Base-by-base conservation (phyloP, 2,797 vertebrate species). In the Nannoperca obscura region DNA sequence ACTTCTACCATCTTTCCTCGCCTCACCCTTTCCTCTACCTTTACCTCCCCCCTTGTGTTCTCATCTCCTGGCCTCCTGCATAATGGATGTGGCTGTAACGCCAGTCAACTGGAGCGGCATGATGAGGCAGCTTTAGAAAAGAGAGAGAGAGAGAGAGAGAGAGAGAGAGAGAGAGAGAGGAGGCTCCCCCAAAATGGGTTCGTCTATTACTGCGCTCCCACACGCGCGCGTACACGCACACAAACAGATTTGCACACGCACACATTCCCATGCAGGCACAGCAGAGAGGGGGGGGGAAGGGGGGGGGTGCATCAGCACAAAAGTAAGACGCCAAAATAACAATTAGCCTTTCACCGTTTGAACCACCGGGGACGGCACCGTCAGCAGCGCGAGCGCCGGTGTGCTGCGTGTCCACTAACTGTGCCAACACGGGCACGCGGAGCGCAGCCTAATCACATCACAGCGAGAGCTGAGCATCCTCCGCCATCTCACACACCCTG, bases 31-130 rank as follows among this genome's bases (percentile, higher is more conserved):
- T 6, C 30, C 66, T 72, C 59, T 30, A 8, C 40, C 15, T 13
- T 36, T 36, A 9, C 36, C 36, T 1, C 24, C 20, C 27, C 46
- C n/a, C 72, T 46, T 54, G 46, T 65, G n/a, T 66, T 86, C 85
- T 90, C 88, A 91, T 92, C 85, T 86, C 78, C 47, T 54, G 1
- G 54, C 80, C 80, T 85, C 80, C 84, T 92, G 82, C 72, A 91
- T 87, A 85, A 92, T 91, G 81, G 76, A 91, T 91, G 87, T 68
- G 81, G 63, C 82, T 86, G 88, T 87, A 89, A 88, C 61, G 74
- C 80, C 86, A 89, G 75, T 90, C 86, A 83, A 55, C 65, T 72
- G 78, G 75, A 88, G 87, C 68, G 38, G 86, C 60, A 68, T 89
- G 88, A 89, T 88, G 88, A 90, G 84, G 74, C 88, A 80, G 84